Evolutionary conservation across 2,888 invertebrate species (phyloP).

Genomic region (Aporophyla lueneburgensis): DNA sequence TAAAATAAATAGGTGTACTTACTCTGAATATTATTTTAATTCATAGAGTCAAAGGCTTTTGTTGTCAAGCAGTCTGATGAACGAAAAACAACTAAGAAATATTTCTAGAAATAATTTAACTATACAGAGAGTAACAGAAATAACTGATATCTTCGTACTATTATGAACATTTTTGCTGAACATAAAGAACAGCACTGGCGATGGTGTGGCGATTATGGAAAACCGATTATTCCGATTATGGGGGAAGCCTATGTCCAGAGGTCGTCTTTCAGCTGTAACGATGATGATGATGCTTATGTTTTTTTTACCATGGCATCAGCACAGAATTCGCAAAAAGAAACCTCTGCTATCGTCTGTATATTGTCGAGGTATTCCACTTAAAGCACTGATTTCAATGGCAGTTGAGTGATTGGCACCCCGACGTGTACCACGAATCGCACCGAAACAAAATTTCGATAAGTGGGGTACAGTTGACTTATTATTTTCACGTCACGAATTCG

Average conservation of each 20-base stretch:
- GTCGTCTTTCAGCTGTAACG: too few relatives aligned
- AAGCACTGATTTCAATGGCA: not conserved
- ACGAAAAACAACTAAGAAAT: not conserved
- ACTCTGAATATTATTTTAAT: slow-evolving; percentile 7
- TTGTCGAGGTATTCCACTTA: not conserved
- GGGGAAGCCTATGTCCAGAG: too few relatives aligned
- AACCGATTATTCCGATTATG: too few relatives aligned
- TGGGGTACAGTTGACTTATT: too few relatives aligned
- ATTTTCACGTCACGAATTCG: too few relatives aligned
- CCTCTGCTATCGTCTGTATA: too few relatives aligned
- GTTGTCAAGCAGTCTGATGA: slow-evolving; percentile 10
- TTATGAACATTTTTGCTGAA: too few relatives aligned
- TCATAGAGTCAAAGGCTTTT: slow-evolving; percentile 19
- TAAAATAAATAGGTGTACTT: not conserved
- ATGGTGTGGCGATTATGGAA: too few relatives aligned
- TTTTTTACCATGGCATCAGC: not conserved
- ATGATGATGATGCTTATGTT: too few relatives aligned
- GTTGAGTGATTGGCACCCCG: not conserved
- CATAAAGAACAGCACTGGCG: too few relatives aligned
- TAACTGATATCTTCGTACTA: not conserved
- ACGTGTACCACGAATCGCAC: not conserved
- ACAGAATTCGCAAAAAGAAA: too few relatives aligned
- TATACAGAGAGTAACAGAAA: not conserved
- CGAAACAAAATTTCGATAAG: not conserved
- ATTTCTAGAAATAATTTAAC: not conserved